These are phyloP conservation scores for Apogon hyalosoma DNA, from an alignment of 2,797 vertebrate species.

Conservation along the genomic window DNA sequence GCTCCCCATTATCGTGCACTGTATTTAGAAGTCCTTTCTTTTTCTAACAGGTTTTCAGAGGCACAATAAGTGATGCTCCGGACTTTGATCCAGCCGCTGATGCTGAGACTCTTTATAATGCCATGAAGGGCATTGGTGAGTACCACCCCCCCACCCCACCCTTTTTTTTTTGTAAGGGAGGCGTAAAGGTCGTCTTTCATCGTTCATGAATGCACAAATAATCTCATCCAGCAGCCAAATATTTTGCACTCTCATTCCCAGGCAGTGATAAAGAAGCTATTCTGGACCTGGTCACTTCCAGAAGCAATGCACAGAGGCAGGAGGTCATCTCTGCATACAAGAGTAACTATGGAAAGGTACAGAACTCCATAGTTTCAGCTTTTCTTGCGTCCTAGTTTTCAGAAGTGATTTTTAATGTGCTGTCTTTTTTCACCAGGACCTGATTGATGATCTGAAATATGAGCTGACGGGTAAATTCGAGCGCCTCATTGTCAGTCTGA, in stretches of 20 bases:
- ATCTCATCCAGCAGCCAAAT: background rate
- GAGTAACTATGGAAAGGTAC: constrained; percentile 93
- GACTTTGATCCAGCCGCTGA: constrained; percentile 89
- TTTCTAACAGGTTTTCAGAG: constrained; percentile 88
- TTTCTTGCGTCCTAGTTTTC: background rate
- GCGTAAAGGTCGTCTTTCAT: constrained; percentile 13
- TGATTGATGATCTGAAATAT: constrained; percentile 95
- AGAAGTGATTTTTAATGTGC: background rate
- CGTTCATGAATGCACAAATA: background rate
- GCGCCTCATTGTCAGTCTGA: constrained; percentile 93
- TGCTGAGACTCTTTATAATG: constrained; percentile 91
- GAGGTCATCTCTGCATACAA: constrained; percentile 92
- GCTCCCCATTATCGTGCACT: background rate
- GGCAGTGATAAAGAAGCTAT: constrained; percentile 97
- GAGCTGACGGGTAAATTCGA: constrained; percentile 98
- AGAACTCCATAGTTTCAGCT: background rate
- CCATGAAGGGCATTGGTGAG: constrained; percentile 98
- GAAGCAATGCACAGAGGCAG: constrained; percentile 93
- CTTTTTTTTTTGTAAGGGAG: background rate
- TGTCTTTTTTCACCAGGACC: constrained; percentile 83
- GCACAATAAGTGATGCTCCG: constrained; percentile 87
- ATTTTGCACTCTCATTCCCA: constrained; percentile 62
- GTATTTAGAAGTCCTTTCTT: background rate
- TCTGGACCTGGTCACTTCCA: constrained; percentile 90
- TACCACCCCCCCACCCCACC: constrained; percentile 11